Percentiles rank a stretch among this genome's conserved stretches.
Conservation (phyloP, 2,113 vertebrate genomes). For the Grus americana region DNA sequence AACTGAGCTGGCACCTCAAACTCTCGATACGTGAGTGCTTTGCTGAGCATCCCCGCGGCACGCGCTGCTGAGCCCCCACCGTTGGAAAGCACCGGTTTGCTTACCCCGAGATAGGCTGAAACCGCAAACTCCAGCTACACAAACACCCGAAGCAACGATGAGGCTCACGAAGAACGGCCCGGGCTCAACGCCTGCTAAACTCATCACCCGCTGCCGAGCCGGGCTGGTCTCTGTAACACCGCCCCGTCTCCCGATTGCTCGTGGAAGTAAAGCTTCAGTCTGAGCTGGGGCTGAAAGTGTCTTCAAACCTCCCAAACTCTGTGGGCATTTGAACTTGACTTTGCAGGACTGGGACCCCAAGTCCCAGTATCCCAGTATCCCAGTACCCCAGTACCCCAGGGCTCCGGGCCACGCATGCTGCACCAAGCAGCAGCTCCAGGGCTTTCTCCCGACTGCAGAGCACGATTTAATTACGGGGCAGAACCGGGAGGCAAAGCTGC, state of each 20-base stretch:
- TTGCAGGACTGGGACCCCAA: not conserved
- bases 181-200: fast-evolving
- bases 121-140: not conserved
- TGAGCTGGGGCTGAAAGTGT: not conserved
- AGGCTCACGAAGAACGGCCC: not conserved
- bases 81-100: not conserved
- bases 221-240: not conserved
- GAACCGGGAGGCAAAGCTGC: not conserved
- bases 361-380: not conserved
- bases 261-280: not conserved
- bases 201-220: not conserved
- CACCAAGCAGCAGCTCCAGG: not conserved
- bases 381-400: too few species aligned
- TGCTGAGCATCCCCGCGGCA: not conserved
- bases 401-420: fast-evolving
- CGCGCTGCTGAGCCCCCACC: fast-evolving
- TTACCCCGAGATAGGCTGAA: not conserved
- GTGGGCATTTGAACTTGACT: not conserved
- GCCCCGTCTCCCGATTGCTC: fast-evolving
- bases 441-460: not conserved
- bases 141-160: not conserved
- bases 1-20: not conserved
- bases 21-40: not conserved
- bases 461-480: fast-evolving
- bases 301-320: not conserved